Base-by-base conservation (phyloP, 2,113 vertebrate species). In the Lucifuga dentata region DNA sequence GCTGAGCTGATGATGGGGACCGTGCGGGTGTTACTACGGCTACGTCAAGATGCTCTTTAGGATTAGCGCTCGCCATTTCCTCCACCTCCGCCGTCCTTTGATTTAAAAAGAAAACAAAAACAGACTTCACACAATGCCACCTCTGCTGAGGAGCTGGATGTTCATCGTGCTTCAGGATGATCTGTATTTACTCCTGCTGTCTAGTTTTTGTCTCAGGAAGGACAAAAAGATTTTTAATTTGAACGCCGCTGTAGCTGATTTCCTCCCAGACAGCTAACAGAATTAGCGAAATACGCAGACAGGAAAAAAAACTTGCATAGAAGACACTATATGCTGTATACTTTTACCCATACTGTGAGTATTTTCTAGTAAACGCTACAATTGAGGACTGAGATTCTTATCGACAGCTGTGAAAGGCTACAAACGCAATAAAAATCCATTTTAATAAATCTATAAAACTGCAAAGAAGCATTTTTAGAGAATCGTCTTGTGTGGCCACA, bases 151-250 rank as follows among this genome's bases (percentile, higher is more conserved):
- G 12, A 61, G 53, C 35, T 5, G 13, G 13, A 67, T 72, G 63
- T 73, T 75, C 16, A 51, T 24, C 15, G 67, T 52, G 39, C 65
- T 63, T 20, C 39, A 52, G 2, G 33, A 50, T 17, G 13, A 23
- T 39, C 33, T 45, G 29, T 7, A 60, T 51, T 72, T 32, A 59
- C 66, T 23, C 46, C 36, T 57, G 75, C 12, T 15, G 39, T 48
- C 59, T 48, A 12, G 46, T 26, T 26, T 26, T 38, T 9, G 2
- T 48, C 50, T 33, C 19, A 8, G 2, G 33, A 53, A 35, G 12
- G 21, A 50, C 57, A 29, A 20, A 55, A n/a, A 41, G 61, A 70
- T 70, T 43, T 70, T n/a, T n/a, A 73, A 63, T 84, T 59, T 67
- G 35, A 53, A 8, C 39, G n/a, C 49, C 20, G 49, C 69, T 17